phyloP scores from a whole-genome alignment of 1,140 invertebrate genomes.

The Pseudobourletiella spinata region DNA sequence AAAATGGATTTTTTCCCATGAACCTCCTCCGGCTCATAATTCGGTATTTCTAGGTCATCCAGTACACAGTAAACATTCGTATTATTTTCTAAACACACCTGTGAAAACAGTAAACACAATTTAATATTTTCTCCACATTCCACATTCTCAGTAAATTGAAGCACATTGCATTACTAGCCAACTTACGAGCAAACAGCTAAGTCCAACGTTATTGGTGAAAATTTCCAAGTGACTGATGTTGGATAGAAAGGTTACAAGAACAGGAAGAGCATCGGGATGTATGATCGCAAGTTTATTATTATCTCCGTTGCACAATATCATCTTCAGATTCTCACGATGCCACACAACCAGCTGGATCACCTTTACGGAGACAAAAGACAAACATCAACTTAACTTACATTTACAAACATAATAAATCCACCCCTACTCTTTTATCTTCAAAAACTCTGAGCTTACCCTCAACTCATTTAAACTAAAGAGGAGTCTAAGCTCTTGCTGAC shows the following conservation, averaged over 20 bases:
- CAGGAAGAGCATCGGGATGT: slow-evolving; percentile 16
- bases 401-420: slow-evolving; percentile 2
- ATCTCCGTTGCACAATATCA: slow-evolving; percentile 26
- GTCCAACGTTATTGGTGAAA: slow-evolving; percentile 22
- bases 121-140: neutral
- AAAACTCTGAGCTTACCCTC: neutral
- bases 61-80: slow-evolving; percentile 29
- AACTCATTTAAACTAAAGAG: slow-evolving; percentile 13
- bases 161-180: neutral
- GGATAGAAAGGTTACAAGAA: slow-evolving; percentile 27
- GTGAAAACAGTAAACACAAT: neutral
- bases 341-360: slow-evolving; percentile 15
- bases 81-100: slow-evolving; percentile 33
- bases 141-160: neutral
- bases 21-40: slow-evolving; percentile 11
- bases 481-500: neutral
- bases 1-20: slow-evolving; percentile 34
- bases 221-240: slow-evolving; percentile 23
- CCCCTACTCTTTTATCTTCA: too few relatives aligned
- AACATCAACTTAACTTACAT: too few relatives aligned
- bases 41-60: slow-evolving; percentile 30
- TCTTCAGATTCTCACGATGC: slow-evolving; percentile 22
- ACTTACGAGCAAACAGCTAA: slow-evolving; percentile 29
- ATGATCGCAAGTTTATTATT: slow-evolving; percentile 28
- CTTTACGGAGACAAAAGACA: neutral